phyloP scores from a whole-genome alignment of 2,888 invertebrate genomes.

The Morinoia aosen region DNA sequence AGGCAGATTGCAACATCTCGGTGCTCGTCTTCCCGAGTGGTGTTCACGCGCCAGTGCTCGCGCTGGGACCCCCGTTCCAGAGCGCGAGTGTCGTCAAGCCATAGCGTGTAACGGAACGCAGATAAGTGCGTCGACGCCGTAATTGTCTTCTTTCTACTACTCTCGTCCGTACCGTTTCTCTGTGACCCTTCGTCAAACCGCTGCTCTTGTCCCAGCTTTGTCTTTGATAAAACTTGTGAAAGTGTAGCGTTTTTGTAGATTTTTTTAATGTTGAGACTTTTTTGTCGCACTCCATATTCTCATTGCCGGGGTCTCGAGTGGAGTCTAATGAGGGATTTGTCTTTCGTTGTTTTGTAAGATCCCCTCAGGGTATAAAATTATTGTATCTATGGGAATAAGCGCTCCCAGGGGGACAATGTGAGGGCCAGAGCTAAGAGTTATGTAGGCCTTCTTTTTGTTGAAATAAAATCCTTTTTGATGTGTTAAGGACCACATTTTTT shows the following conservation, averaged over 20 bases:
- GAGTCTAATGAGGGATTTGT: background rate
- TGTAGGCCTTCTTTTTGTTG: too few species aligned
- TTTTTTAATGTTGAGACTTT: background rate
- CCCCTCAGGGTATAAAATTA: too few species aligned
- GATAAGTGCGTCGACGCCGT: background rate
- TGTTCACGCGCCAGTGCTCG: background rate
- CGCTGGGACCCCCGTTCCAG: background rate
- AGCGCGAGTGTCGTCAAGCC: background rate
- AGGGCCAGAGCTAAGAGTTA: too few species aligned
- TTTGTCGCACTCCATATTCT: background rate
- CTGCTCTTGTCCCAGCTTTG: background rate
- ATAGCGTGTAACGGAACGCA: background rate
- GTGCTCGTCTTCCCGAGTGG: background rate
- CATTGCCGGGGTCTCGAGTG: background rate
- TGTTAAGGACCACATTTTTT: too few species aligned
- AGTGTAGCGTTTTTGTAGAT: background rate
- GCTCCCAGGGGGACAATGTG: too few species aligned
- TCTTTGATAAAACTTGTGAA: background rate
- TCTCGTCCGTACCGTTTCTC: background rate
- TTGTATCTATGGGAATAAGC: too few species aligned
- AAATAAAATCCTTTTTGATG: too few species aligned
- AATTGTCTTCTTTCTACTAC: slow-evolving; percentile 3
- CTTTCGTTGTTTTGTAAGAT: background rate
- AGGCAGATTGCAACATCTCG: background rate
- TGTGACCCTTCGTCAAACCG: background rate